Evolutionary conservation across 2,888 invertebrate species (phyloP), one percentile per base, ranked within the genome.

Genomic region (Microctonus hyperodae): DNA sequence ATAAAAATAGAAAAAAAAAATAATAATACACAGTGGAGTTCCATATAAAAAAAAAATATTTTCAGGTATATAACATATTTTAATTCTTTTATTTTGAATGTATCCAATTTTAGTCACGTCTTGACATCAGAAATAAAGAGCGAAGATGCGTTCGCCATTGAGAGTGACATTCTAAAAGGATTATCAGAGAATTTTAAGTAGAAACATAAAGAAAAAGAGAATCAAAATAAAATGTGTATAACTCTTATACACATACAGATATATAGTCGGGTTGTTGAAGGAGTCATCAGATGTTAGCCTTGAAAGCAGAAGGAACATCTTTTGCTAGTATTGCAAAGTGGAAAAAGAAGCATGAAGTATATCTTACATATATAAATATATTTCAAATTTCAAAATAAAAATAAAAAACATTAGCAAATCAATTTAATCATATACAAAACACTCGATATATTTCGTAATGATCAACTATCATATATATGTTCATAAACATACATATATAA

Each of bases 31-130:
- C n/a, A n/a, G n/a, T n/a, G n/a, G 2, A 37, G 37, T 37, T 37
- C 37, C n/a, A n/a, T 44, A 6, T 16, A 44, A 16, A 16, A 44
- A 44, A 16, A 44, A 44, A 20, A 16, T 16, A 16, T 16, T 44
- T 44, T 44, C 16, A 5, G 28, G 7, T 28, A 3, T 5, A 7
- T 3, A 28, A 28, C 28, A 28, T 16, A 44, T 44, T 16, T 16
- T 20, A 3, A 44, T 16, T 28, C 16, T 44, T 44, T 2, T 44
- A 16, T 9, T 44, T n/a, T 9, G n/a, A 37, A 37, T 5, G 35
- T 51, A 33, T 2, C 9, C 4, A n/a, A 61, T 51, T 61, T 33
- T 25, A 51, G 58, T 58, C 64, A 64, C 64, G 64, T 58, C 33
- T 25, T 51, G 50, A 22, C 33, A 16, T 2, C n/a, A 44, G 16